These are phyloP conservation scores for Nannospalax galili DNA, from an alignment of 2,113 vertebrate genomes.

Conservation along the genomic window DNA sequence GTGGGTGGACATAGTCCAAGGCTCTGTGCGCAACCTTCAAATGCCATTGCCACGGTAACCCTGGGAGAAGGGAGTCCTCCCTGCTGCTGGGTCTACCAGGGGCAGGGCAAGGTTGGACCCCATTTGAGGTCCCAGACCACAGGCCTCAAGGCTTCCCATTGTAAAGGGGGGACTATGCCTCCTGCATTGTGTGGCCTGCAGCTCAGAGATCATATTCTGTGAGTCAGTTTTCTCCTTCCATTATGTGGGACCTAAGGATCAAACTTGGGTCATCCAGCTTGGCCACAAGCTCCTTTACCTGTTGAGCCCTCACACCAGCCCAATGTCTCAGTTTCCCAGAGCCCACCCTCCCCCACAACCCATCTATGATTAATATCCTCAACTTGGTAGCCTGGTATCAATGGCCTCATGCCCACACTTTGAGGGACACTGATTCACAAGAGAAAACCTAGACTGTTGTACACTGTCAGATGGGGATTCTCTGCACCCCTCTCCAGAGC, in stretches of 20 bases:
- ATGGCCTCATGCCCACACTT: neutral
- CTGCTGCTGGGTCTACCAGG: no score
- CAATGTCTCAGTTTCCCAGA: neutral
- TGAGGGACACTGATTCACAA: neutral
- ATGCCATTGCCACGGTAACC: neutral
- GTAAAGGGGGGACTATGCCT: no score
- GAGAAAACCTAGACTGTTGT: no score
- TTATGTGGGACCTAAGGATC: neutral
- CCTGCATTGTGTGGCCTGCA: neutral
- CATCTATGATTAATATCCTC: no score
- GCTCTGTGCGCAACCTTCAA: fast-evolving
- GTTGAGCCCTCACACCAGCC: neutral
- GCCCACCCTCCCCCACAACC: neutral
- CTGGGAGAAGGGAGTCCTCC: neutral
- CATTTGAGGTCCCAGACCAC: no score
- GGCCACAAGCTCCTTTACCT: neutral
- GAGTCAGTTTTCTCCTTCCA: neutral
- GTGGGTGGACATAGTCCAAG: fast-evolving
- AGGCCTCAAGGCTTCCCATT: no score
- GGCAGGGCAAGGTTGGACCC: no score
- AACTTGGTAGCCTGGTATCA: neutral
- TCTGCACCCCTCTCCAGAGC: neutral
- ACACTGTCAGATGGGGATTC: no score
- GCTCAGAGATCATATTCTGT: neutral
- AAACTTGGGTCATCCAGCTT: neutral